These are phyloP conservation scores for Okapia johnstoni DNA, from an alignment of 2,113 vertebrate species.

Conservation along the genomic window DNA sequence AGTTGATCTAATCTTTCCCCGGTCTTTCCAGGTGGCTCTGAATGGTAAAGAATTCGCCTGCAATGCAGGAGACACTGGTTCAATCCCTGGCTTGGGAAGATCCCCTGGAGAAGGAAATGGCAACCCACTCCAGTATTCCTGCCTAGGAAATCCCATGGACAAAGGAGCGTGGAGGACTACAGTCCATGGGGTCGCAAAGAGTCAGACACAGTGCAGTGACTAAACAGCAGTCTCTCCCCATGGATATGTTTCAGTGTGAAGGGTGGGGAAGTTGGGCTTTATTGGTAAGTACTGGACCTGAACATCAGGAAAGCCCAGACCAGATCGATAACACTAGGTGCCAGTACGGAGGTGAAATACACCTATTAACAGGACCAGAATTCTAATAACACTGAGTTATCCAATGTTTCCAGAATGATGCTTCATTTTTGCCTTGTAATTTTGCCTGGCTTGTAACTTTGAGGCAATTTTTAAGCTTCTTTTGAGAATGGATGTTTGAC, in stretches of 20 bases:
- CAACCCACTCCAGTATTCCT: neutral
- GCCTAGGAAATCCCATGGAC: neutral
- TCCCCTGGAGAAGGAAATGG: neutral
- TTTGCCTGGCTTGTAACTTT: neutral
- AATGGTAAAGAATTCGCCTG: neutral
- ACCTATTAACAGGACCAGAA: neutral
- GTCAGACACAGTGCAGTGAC: neutral
- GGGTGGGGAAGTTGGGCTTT: neutral
- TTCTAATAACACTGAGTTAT: neutral
- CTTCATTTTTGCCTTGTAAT: slow-evolving; percentile 1
- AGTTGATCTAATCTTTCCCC: neutral
- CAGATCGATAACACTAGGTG: neutral
- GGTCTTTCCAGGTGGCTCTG: neutral
- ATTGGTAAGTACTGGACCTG: neutral
- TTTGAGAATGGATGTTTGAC: neutral
- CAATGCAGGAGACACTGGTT: neutral
- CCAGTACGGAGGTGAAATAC: neutral
- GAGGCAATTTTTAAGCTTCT: slow-evolving; percentile 11
- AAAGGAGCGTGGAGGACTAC: neutral
- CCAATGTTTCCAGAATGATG: neutral
- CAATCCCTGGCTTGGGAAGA: neutral
- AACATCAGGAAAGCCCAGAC: neutral
- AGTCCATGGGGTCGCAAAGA: neutral
- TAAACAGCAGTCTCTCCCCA: neutral
- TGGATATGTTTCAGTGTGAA: neutral